phyloP scores from a whole-genome alignment of 2,888 invertebrate species.

The Acanthopleura granulata region DNA sequence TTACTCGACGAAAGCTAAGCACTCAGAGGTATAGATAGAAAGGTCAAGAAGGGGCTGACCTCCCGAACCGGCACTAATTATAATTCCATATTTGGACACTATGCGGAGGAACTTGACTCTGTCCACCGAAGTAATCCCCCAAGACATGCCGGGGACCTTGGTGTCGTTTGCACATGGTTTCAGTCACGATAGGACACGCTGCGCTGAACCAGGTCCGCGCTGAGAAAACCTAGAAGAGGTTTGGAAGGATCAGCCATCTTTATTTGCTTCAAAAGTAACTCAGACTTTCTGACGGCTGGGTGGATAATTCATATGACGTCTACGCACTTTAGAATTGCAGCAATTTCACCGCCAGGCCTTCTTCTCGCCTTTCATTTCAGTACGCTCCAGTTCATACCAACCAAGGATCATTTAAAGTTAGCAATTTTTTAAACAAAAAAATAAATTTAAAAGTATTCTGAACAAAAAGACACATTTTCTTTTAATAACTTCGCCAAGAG shows the following conservation, averaged over 20 bases:
- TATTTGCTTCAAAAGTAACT: not conserved
- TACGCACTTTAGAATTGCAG: too few relatives aligned
- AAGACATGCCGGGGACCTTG: not conserved
- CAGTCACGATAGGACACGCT: not conserved
- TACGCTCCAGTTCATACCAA: too few relatives aligned
- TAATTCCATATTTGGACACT: not conserved
- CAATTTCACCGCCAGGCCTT: too few relatives aligned
- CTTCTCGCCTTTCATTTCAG: too few relatives aligned
- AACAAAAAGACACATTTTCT: too few relatives aligned
- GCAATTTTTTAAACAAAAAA: too few relatives aligned
- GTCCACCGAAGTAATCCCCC: not conserved
- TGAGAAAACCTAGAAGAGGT: not conserved
- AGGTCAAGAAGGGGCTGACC: not conserved
- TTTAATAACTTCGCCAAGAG: too few relatives aligned
- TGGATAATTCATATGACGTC: not conserved
- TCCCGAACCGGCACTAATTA: not conserved
- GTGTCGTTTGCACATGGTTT: not conserved
- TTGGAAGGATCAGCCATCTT: not conserved
- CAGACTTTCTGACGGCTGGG: slow-evolving; percentile 7
- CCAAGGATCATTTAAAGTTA: too few relatives aligned
- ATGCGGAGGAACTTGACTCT: not conserved
- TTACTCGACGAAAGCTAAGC: not conserved
- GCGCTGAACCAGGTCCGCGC: not conserved
- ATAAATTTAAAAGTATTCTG: too few relatives aligned
- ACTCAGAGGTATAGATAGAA: not conserved